Evolutionary conservation across 1,140 invertebrate genomes (phyloP).

Genomic region (Drosophila quadrilineata): DNA sequence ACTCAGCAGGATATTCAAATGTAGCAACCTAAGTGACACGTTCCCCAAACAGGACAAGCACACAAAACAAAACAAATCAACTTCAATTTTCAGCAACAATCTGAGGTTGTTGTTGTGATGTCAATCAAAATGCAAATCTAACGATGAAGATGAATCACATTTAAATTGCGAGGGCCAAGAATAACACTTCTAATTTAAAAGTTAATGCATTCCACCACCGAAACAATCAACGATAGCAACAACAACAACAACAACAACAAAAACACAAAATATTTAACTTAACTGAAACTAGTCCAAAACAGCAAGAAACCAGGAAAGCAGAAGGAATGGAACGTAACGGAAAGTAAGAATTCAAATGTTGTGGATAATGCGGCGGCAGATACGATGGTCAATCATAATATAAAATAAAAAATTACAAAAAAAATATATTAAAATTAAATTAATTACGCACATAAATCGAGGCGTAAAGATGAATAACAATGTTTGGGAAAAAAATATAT

Average conservation of each 20-base stretch:
- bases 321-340: no score
- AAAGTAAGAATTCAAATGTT: slow-evolving; percentile 27
- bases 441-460: no score
- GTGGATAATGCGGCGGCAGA: slow-evolving; percentile 50
- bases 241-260: slow-evolving; percentile 39
- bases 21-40: slow-evolving; percentile 5
- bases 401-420: no score
- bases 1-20: slow-evolving; percentile 10
- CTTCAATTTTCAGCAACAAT: no score
- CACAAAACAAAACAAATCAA: background rate
- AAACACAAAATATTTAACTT: slow-evolving; percentile 65
- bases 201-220: slow-evolving; percentile 74
- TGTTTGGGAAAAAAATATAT: background rate
- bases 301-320: slow-evolving; percentile 24
- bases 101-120: no score
- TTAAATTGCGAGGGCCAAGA: slow-evolving; percentile 59
- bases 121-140: no score
- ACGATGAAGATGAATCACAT: slow-evolving; percentile 11
- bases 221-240: slow-evolving; percentile 43
- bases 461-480: slow-evolving; percentile 3
- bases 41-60: slow-evolving; percentile 19
- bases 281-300: slow-evolving; percentile 74
- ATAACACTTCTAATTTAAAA: slow-evolving; percentile 47
- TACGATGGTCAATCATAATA: slow-evolving; percentile 1
- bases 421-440: no score